These are phyloP conservation scores for Pardalotus punctatus DNA, from an alignment of 2,113 vertebrate genomes.

Conservation along the genomic window DNA sequence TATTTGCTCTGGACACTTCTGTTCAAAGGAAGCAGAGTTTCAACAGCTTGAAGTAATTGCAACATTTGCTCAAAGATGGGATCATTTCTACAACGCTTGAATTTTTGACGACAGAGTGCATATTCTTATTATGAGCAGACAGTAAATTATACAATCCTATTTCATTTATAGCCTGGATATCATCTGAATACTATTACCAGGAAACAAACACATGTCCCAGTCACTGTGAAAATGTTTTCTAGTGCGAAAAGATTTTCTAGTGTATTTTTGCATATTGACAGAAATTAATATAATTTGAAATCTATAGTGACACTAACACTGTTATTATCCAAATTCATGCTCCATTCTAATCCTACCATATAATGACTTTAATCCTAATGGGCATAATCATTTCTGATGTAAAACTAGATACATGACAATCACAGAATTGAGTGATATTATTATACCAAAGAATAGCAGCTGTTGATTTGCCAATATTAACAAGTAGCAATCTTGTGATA, in stretches of 20 bases:
- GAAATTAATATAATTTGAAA: constrained; percentile 63
- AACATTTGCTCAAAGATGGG: constrained; percentile 52
- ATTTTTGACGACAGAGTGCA: constrained; percentile 38
- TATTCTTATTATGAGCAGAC: constrained; percentile 34
- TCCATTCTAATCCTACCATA: constrained; percentile 41
- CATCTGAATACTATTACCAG: constrained; percentile 22
- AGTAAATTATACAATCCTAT: constrained; percentile 47
- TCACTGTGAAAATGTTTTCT: constrained; percentile 30
- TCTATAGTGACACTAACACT: constrained; percentile 52
- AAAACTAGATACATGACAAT: constrained; percentile 56
- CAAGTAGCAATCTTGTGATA: constrained; percentile 62
- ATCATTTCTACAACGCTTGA: constrained; percentile 18
- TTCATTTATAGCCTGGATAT: constrained; percentile 42
- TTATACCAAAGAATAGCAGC: constrained; percentile 59
- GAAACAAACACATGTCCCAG: constrained; percentile 15
- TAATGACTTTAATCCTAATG: constrained; percentile 67
- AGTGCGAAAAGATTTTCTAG: constrained; percentile 41
- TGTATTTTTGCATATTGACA: constrained; percentile 55
- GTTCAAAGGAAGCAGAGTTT: constrained; percentile 52
- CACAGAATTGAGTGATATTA: constrained; percentile 63
- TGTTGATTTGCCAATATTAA: constrained; percentile 66
- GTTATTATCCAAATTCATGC: constrained; percentile 59
- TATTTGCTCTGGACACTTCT: constrained; percentile 61
- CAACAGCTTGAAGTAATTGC: constrained; percentile 47
- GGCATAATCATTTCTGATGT: constrained; percentile 62